Conservation (phyloP, 1,140 invertebrate genomes). For the Lethrus apterus region DNA sequence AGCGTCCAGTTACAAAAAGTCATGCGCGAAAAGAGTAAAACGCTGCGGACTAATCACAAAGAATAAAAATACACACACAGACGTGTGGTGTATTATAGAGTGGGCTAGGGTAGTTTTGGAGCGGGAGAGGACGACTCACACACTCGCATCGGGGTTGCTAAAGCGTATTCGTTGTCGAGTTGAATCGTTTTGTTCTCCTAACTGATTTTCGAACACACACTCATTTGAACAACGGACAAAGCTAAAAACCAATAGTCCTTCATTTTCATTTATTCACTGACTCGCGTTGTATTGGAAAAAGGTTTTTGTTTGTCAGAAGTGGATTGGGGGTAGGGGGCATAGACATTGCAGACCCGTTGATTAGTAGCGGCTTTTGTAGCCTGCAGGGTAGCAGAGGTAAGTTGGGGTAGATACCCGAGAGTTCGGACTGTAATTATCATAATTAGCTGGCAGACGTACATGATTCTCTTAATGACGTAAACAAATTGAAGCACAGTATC, state of each 20-base stretch:
- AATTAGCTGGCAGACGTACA: slow-evolving; percentile 21
- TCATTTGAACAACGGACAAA: slow-evolving; percentile 39
- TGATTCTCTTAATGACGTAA: slow-evolving; percentile 7
- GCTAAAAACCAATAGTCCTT: slow-evolving; percentile 42
- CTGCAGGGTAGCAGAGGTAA: slow-evolving; percentile 15
- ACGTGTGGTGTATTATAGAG: slow-evolving; percentile 22
- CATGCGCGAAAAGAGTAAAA: slow-evolving; percentile 40
- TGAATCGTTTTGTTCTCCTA: slow-evolving; percentile 39
- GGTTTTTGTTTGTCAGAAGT: slow-evolving; percentile 34
- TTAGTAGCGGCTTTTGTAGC: slow-evolving; percentile 19
- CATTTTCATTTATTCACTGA: slow-evolving; percentile 40
- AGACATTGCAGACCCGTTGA: slow-evolving; percentile 17
- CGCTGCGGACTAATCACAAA: slow-evolving; percentile 40
- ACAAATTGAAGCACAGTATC: slow-evolving; percentile 9
- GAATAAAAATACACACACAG: slow-evolving; percentile 35
- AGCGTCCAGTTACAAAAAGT: slow-evolving; percentile 33
- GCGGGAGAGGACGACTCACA: slow-evolving; percentile 5
- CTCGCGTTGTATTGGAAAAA: slow-evolving; percentile 37
- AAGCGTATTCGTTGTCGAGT: slow-evolving; percentile 15
- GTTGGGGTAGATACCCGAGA: no score
- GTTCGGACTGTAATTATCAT: slow-evolving; percentile 27
- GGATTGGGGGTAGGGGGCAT: not conserved
- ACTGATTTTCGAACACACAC: slow-evolving; percentile 40
- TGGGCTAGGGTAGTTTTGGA: slow-evolving; percentile 11
- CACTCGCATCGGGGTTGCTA: slow-evolving; percentile 8